These are phyloP conservation scores for Thymallus thymallus DNA, from an alignment of 2,113 vertebrate genomes.

Conservation along the genomic window DNA sequence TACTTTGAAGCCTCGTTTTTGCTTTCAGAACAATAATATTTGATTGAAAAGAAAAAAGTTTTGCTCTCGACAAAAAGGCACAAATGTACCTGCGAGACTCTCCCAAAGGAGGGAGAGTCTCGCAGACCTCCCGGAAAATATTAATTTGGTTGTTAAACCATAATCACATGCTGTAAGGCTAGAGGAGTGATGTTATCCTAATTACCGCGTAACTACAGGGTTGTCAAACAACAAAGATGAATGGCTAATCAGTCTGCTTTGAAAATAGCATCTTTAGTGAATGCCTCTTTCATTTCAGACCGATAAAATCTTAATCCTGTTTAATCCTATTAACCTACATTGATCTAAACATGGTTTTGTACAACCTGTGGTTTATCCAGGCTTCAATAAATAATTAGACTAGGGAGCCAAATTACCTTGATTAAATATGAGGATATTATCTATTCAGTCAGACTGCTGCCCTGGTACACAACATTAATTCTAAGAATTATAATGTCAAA, in stretches of 20 bases:
- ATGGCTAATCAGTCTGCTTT: not conserved
- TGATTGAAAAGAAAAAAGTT: too few species aligned
- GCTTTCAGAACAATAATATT: too few species aligned
- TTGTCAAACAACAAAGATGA: not conserved
- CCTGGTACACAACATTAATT: conserved; percentile 56
- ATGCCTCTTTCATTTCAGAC: not conserved
- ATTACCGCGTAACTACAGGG: not conserved
- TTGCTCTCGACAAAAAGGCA: too few species aligned
- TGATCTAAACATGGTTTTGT: not conserved
- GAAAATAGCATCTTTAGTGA: not conserved
- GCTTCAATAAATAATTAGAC: conserved; percentile 62
- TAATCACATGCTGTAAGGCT: too few species aligned
- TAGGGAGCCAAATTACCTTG: conserved; percentile 49
- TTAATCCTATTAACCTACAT: not conserved
- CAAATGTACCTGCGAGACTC: too few species aligned
- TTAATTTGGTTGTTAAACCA: too few species aligned
- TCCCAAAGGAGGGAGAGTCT: too few species aligned
- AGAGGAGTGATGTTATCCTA: too few species aligned
- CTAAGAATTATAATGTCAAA: conserved; percentile 43
- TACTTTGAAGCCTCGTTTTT: too few species aligned
- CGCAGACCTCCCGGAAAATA: too few species aligned
- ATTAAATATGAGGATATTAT: conserved; percentile 59
- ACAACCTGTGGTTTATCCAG: not conserved
- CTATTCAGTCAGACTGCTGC: conserved; percentile 39
- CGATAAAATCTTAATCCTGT: conserved; percentile 34